phyloP scores from a whole-genome alignment of 2,888 invertebrate genomes.

The Empis stercorea region DNA sequence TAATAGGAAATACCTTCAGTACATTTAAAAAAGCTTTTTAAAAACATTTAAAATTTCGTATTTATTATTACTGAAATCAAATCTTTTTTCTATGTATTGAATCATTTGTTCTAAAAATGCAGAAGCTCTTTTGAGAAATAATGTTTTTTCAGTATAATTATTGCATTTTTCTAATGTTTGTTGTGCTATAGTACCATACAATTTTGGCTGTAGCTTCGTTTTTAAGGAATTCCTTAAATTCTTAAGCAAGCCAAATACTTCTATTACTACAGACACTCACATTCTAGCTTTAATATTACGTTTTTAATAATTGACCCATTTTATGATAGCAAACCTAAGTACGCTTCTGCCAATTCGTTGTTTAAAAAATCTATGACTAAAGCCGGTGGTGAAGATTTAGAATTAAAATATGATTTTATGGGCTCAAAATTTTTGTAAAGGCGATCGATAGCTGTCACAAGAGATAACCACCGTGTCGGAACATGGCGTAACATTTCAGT shows the following conservation, averaged over 20 bases:
- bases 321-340: not conserved
- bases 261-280: conserved; percentile 2
- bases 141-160: conserved; percentile 1
- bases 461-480: too few species aligned
- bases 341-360: conserved; percentile 6
- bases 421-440: too few species aligned
- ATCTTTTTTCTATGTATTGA: not conserved
- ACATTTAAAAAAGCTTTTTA: not conserved
- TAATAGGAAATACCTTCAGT: not conserved
- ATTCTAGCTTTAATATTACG: conserved; percentile 4
- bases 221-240: conserved; percentile 2
- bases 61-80: not conserved
- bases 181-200: conserved; percentile 1
- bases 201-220: not conserved
- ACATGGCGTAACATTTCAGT: not conserved
- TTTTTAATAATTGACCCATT: conserved; percentile 3
- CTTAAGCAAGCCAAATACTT: conserved; percentile 2
- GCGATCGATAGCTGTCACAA: too few species aligned
- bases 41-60: not conserved
- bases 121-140: conserved; percentile 1
- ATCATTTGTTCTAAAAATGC: not conserved
- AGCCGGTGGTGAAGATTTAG: too few species aligned
- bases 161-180: conserved; percentile 1
- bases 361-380: too few species aligned
- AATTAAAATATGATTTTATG: too few species aligned